phyloP scores from a whole-genome alignment of 2,113 vertebrate genomes.

The Syrmaticus mikado region DNA sequence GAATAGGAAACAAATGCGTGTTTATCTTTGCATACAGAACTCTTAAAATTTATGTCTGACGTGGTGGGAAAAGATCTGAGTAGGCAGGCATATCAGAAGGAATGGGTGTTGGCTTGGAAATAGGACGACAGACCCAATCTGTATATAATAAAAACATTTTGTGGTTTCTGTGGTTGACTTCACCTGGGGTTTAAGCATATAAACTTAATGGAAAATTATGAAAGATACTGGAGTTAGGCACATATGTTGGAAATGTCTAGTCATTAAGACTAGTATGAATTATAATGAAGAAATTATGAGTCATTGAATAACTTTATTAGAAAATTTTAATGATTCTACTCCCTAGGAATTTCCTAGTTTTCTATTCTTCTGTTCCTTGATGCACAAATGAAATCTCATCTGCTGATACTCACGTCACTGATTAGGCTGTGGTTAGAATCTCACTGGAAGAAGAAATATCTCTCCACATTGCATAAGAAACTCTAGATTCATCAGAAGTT shows the following conservation, averaged over 20 bases:
- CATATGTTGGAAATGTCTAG: fast-evolving
- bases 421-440: background rate
- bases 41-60: background rate
- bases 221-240: background rate
- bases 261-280: background rate
- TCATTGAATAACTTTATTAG: background rate
- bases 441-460: background rate
- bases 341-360: background rate
- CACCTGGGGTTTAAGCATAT: background rate
- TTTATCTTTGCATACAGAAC: background rate
- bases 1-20: background rate
- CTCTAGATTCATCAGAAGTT: background rate
- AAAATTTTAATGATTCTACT: background rate
- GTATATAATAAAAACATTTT: background rate
- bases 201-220: background rate
- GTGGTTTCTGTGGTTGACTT: background rate
- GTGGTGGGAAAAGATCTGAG: background rate
- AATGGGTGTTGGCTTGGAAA: background rate
- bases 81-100: background rate
- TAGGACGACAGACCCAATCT: background rate
- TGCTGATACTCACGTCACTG: background rate
- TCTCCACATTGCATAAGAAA: background rate
- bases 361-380: background rate
- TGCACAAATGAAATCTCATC: background rate
- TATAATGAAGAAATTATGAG: background rate